Evolutionary conservation across 2,797 vertebrate species (phyloP).

Genomic region (Meriones psammophilus): DNA sequence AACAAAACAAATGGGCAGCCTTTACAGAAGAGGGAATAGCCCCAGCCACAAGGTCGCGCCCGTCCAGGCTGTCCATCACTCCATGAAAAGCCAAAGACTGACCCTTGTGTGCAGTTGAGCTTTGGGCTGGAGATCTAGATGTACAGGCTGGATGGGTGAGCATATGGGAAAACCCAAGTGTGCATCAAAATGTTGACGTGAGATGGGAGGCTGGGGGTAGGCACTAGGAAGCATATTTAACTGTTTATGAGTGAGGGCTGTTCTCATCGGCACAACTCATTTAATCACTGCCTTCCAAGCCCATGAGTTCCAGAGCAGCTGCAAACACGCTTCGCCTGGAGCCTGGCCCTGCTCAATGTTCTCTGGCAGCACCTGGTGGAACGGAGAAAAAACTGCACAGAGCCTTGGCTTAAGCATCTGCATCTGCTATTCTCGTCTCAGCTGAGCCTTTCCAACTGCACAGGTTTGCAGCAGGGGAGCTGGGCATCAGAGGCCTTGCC

Average conservation of each 20-base stretch:
- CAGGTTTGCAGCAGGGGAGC: not conserved
- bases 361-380: constrained; percentile 94
- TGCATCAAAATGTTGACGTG: not conserved
- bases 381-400: constrained; percentile 89
- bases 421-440: not conserved
- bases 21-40: not conserved
- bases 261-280: constrained; percentile 9
- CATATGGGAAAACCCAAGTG: not conserved
- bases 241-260: not conserved
- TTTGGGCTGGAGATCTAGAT: not conserved
- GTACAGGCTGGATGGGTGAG: too few relatives aligned
- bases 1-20: not conserved
- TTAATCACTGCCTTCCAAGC: not conserved
- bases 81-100: not conserved
- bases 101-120: not conserved
- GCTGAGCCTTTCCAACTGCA: not conserved
- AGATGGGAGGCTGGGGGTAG: not conserved
- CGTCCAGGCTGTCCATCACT: not conserved
- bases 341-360: constrained; percentile 87
- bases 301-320: constrained; percentile 57
- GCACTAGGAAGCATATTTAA: not conserved
- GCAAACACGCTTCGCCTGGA: constrained; percentile 69
- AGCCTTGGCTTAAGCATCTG: not conserved
- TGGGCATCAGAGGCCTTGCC: not conserved
- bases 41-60: too few relatives aligned